Evolutionary conservation across 53 echinoderm and acorn worm genomes (phyloP).

Genomic region (Holothuria leucospilota): DNA sequence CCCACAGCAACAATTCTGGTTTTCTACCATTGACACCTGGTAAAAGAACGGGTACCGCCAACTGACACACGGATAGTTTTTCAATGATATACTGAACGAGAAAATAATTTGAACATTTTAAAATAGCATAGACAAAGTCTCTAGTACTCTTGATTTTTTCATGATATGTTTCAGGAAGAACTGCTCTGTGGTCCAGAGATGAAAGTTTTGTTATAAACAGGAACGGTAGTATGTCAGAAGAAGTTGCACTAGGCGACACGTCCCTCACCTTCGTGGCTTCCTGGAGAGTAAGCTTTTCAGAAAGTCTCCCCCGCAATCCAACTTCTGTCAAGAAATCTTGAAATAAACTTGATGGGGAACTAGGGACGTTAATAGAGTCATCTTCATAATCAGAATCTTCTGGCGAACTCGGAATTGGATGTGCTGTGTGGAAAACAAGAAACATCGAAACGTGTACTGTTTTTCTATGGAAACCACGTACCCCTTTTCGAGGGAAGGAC

Average conservation of each 20-base stretch:
- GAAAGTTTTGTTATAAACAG: constrained; percentile 13
- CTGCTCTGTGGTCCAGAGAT: constrained; percentile 8
- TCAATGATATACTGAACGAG: constrained; percentile 39
- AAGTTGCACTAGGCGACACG: not conserved
- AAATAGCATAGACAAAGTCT: constrained; percentile 29
- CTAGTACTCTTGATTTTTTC: constrained; percentile 1
- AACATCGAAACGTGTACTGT: not conserved
- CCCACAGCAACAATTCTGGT: constrained; percentile 14
- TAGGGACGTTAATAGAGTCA: too few relatives aligned
- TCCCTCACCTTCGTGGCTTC: constrained; percentile 21
- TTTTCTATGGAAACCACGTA: too few relatives aligned
- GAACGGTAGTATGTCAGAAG: constrained; percentile 18
- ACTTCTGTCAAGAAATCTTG: not conserved
- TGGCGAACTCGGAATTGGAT: constrained; percentile 23
- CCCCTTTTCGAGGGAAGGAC: not conserved
- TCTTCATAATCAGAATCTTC: constrained; percentile 8
- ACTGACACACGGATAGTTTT: constrained; percentile 38
- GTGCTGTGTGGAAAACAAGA: not conserved
- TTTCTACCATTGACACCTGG: not conserved
- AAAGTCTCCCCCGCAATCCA: not conserved
- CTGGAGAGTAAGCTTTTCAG: constrained; percentile 7
- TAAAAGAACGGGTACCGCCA: constrained; percentile 39
- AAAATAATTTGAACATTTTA: constrained; percentile 36
- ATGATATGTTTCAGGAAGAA: constrained; percentile 25
- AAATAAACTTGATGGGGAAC: not conserved